A percentile compares a stretch with the other conserved stretches of the same genome.
phyloP scores from a whole-genome alignment of 2,113 vertebrate genomes.

The Phainopepla nitens region DNA sequence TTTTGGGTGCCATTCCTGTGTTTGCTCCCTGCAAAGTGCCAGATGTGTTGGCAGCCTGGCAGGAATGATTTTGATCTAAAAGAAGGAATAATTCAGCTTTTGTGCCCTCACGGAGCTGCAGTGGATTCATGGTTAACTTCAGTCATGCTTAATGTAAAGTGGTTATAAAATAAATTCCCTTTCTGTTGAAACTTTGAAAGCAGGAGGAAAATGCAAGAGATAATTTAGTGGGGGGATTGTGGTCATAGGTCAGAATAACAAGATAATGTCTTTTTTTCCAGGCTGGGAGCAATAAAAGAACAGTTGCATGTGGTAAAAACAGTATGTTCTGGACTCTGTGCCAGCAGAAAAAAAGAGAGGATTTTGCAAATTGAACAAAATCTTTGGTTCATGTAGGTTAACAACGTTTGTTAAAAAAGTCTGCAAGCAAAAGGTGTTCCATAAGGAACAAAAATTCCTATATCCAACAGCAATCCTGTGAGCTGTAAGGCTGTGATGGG shows the following conservation, averaged over 20 bases:
- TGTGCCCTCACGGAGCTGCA: not conserved
- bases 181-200: not conserved
- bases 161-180: not conserved
- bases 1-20: not conserved
- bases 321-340: conserved; percentile 33
- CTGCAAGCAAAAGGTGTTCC: not conserved
- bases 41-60: not conserved
- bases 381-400: not conserved
- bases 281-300: conserved; percentile 40
- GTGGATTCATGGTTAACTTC: not conserved
- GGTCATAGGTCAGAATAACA: conserved; percentile 32
- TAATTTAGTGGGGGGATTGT: not conserved
- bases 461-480: not conserved
- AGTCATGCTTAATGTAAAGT: not conserved
- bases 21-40: not conserved
- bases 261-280: conserved; percentile 46
- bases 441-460: not conserved
- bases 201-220: not conserved
- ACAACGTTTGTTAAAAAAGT: not conserved
- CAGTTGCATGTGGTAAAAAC: conserved; percentile 38
- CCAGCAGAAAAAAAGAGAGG: not conserved
- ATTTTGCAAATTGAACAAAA: conserved; percentile 3
- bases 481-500: not conserved
- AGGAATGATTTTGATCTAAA: not conserved
- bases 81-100: not conserved